Evolutionary conservation across 2,797 vertebrate genomes (phyloP).

Genomic region (Silurus lanzhouensis): DNA sequence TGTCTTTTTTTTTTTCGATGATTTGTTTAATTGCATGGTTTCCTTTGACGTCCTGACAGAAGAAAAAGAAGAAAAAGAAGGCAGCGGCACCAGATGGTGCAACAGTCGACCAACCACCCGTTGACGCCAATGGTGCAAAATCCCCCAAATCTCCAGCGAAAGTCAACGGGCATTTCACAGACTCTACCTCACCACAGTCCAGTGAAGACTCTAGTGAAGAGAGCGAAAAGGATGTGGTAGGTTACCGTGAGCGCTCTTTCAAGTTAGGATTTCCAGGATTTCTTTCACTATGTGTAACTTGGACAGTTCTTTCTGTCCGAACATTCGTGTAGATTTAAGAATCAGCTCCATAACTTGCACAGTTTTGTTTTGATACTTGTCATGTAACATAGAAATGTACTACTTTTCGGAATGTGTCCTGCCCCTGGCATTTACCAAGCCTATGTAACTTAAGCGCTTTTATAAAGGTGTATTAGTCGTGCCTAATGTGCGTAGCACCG

Average conservation of each 20-base stretch:
- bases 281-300: neutral
- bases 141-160: neutral
- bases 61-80: slow-evolving; percentile 52
- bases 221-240: slow-evolving; percentile 69
- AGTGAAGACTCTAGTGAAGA: slow-evolving; percentile 70
- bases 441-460: too few species aligned
- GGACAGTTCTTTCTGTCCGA: neutral
- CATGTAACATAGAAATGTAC: too few species aligned
- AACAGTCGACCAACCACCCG: neutral
- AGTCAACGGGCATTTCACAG: slow-evolving; percentile 35
- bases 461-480: neutral
- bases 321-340: neutral
- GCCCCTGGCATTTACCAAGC: neutral
- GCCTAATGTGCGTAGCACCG: neutral
- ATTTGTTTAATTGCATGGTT: neutral
- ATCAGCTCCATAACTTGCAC: neutral
- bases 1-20: too few species aligned
- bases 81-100: neutral
- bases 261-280: too few species aligned
- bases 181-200: slow-evolving; percentile 56
- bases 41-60: neutral
- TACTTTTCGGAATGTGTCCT: neutral
- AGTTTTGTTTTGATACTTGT: too few species aligned
- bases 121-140: neutral
- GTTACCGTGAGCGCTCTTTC: neutral